phyloP scores from a whole-genome alignment of 1,140 invertebrate species.

The Caenorhabditis tropicalis region DNA sequence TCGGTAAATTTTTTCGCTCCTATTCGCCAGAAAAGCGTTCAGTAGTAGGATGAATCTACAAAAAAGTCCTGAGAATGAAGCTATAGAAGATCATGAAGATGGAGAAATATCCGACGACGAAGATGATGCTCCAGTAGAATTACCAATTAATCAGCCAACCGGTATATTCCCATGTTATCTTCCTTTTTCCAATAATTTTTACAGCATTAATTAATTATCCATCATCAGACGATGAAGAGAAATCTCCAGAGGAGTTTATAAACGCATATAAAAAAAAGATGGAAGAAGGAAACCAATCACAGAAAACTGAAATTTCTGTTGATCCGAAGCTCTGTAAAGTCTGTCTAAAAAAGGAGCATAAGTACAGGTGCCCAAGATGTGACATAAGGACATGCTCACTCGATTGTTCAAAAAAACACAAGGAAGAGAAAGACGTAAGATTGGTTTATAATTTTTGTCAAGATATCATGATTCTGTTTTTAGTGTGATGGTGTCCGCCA shows the following conservation, averaged over 20 bases:
- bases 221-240: slow-evolving; percentile 5
- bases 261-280: slow-evolving; percentile 4
- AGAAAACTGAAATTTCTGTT: background rate
- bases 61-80: background rate
- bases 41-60: background rate
- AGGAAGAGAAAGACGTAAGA: background rate
- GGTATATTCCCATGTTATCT: background rate
- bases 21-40: background rate
- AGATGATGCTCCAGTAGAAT: background rate
- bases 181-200: background rate
- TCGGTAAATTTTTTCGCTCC: background rate
- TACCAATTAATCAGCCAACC: slow-evolving; percentile 6
- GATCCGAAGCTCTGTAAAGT: slow-evolving; percentile 26
- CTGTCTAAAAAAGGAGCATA: slow-evolving; percentile 6
- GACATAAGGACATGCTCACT: background rate
- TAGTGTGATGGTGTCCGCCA: slow-evolving; percentile 15
- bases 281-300: background rate
- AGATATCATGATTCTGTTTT: background rate
- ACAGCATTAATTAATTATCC: background rate
- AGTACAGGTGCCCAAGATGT: slow-evolving; percentile 34
- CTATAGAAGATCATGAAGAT: background rate
- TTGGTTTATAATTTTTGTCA: background rate
- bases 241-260: slow-evolving; percentile 15
- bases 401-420: slow-evolving; percentile 1
- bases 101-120: slow-evolving; percentile 13